These are phyloP conservation scores for Oreochromis niloticus DNA, from an alignment of 2,113 vertebrate genomes.

Conservation along the genomic window DNA sequence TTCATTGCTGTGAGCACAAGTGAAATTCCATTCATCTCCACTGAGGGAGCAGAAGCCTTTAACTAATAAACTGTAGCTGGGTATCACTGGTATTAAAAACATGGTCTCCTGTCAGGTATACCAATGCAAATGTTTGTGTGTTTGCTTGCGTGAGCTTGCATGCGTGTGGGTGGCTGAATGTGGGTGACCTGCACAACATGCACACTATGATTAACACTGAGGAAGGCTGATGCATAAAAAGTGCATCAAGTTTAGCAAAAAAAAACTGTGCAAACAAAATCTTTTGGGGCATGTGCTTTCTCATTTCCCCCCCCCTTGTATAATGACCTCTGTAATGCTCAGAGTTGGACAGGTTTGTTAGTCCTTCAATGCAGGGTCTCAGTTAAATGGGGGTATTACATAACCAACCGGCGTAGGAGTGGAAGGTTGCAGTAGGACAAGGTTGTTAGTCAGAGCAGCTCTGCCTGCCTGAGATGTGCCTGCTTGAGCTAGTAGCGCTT, in stretches of 20 bases:
- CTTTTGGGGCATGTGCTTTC: not conserved
- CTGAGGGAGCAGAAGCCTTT: not conserved
- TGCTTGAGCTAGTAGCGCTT: not conserved
- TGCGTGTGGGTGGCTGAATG: not conserved
- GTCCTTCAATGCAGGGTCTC: not conserved
- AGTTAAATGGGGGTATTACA: conserved; percentile 9
- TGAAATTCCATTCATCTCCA: not conserved
- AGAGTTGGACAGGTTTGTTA: not conserved
- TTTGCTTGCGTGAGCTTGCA: not conserved
- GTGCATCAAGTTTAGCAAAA: not conserved
- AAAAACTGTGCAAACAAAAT: not conserved
- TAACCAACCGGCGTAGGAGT: conserved; percentile 11
- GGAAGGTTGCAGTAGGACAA: conserved; percentile 18
- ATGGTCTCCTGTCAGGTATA: not conserved
- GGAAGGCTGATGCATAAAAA: not conserved
- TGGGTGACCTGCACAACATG: not conserved
- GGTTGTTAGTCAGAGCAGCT: conserved; percentile 15
- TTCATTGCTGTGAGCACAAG: not conserved
- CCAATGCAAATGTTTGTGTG: not conserved
- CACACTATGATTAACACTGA: not conserved
- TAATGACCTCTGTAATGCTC: not conserved
- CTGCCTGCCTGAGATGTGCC: not conserved
- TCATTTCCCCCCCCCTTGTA: not conserved
- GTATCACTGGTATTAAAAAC: not conserved
- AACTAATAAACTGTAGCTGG: not conserved